Base-by-base conservation (phyloP, 2,797 vertebrate genomes). In the Melanotaenia maccullochi region DNA sequence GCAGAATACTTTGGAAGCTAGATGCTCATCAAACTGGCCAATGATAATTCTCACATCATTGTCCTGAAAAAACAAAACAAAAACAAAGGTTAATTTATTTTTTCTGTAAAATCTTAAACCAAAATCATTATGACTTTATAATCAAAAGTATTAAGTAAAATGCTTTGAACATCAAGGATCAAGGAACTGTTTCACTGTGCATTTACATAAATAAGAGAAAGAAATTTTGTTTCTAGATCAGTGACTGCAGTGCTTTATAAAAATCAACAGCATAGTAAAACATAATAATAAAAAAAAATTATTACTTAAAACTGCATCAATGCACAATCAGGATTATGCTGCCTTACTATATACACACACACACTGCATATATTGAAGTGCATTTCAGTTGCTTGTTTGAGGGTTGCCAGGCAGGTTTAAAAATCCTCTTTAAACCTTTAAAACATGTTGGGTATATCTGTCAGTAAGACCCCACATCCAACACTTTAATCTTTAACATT, bases 1-100 rank as follows among this genome's bases (percentile, higher is more conserved):
- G 80, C 98, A 99, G 92, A 99, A 99, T 84, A 99, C 97, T 95
- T 98, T 98, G 65, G 97, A 96, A 63, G 98, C 98, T 94, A 98
- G 94, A 90, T 97, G 94, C 89, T 98, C 97, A 79, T 99, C 97
- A 93, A 99, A 99, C 92, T 99, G 98, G 57, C 98, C 98, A 42
- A 99, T 97, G 80, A 99, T 99, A 92, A 99, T 99, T 85, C 98
- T 95, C 77, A 99, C 98, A 0, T 99, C 98, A 20, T 98, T 99
- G 72, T 97, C 96, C 98, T 99, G 78, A 36, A 90, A 72, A 89
- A 68, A 91, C 83, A 74, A 56, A 18, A 56, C 18, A 35, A 8
- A 8, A 5, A 30, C 1, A 59, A 35, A 20, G 20, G 5, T 47
- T 5, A 9, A 44, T 52, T 25, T 5, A 16, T 44, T 49, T 44